These are phyloP conservation scores for Acronicta psi DNA, from an alignment of 2,888 invertebrate genomes.

Conservation along the genomic window DNA sequence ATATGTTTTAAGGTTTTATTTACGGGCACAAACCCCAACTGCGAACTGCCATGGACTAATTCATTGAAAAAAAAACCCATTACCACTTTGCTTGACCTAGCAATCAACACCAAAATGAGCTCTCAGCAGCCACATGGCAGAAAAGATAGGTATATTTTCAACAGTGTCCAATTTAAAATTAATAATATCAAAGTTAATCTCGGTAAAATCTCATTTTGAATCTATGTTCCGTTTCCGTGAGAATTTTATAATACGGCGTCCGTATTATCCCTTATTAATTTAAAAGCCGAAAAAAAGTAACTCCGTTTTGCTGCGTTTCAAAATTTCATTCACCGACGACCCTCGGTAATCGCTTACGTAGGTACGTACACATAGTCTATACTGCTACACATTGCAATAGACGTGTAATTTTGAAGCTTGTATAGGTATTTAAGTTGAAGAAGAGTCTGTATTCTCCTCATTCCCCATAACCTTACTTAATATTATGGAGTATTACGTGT, in stretches of 20 bases:
- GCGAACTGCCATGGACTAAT: too few relatives aligned
- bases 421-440: too few relatives aligned
- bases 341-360: conserved; percentile 19
- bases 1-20: too few relatives aligned
- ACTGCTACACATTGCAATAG: conserved; percentile 14
- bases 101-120: too few relatives aligned
- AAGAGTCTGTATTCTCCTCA: conserved; percentile 20
- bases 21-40: too few relatives aligned
- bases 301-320: conserved; percentile 15
- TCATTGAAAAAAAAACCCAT: too few relatives aligned
- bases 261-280: conserved; percentile 39
- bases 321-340: conserved; percentile 31
- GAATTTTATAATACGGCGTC: conserved; percentile 44
- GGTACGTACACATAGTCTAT: conserved; percentile 10
- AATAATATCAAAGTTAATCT: conserved; percentile 38
- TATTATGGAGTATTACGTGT: too few relatives aligned
- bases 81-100: too few relatives aligned
- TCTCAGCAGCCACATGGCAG: too few relatives aligned
- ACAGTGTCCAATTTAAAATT: conserved; percentile 12
- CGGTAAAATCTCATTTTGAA: conserved; percentile 33
- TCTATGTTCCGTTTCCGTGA: conserved; percentile 37
- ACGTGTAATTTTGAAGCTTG: conserved; percentile 15
- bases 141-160: conserved; percentile 7
- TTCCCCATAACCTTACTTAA: too few relatives aligned
- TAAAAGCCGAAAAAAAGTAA: conserved; percentile 27